phyloP scores from a whole-genome alignment of 1,140 invertebrate species.

The Idris sp. region DNA sequence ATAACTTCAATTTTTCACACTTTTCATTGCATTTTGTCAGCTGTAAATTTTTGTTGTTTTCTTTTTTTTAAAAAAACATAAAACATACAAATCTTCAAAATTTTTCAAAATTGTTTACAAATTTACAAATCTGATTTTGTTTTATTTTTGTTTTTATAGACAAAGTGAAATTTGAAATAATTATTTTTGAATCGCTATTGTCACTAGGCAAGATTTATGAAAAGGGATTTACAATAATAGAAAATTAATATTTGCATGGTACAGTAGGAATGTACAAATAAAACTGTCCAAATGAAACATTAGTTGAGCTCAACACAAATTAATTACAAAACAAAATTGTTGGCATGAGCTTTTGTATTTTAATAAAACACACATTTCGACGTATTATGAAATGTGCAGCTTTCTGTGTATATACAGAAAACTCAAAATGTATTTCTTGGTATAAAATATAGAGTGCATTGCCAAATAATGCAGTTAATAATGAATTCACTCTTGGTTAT shows the following conservation, averaged over 20 bases:
- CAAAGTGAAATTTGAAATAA: no score
- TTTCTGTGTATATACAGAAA: slow-evolving; percentile 6
- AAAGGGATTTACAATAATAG: slow-evolving; percentile 16
- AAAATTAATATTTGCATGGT: slow-evolving; percentile 6
- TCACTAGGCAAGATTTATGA: no score
- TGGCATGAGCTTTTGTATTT: slow-evolving; percentile 21
- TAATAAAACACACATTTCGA: slow-evolving; percentile 19
- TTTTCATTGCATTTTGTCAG: background rate
- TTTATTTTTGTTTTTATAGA: no score
- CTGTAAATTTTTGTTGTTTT: background rate
- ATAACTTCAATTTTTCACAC: background rate
- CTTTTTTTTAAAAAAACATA: no score
- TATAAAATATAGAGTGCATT: slow-evolving; percentile 1
- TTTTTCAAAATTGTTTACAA: no score
- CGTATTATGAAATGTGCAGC: slow-evolving; percentile 23
- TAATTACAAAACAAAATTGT: slow-evolving; percentile 26
- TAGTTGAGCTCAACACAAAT: slow-evolving; percentile 1
- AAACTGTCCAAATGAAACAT: slow-evolving; percentile 23
- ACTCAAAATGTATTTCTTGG: slow-evolving; percentile 3
- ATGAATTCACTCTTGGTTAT: no score
- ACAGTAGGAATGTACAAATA: slow-evolving; percentile 3
- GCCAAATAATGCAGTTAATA: slow-evolving; percentile 6
- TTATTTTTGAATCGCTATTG: no score
- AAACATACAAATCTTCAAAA: no score
- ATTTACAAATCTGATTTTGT: no score